Evolutionary conservation across 2,888 invertebrate species (phyloP).

Genomic region (Falcaria lacertinaria): DNA sequence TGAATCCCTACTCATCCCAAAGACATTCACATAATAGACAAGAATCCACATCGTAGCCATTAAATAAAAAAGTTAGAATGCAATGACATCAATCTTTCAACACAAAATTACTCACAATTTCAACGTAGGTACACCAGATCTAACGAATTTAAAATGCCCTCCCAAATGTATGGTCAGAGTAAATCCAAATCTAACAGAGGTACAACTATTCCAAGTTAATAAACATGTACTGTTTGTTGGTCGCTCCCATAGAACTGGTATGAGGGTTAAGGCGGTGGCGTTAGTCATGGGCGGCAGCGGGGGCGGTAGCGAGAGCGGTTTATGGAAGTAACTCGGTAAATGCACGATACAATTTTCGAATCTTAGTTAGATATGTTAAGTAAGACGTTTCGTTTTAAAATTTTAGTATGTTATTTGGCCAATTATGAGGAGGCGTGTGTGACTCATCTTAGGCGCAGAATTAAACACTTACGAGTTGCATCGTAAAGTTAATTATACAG

Average conservation of each 20-base stretch:
- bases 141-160: background rate
- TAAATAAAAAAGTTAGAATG: background rate
- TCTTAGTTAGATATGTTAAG: no score
- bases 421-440: no score
- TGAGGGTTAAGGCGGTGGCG: constrained; percentile 9
- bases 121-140: background rate
- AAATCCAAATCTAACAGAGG: background rate
- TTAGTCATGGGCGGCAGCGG: constrained; percentile 4
- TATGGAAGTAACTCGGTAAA: no score
- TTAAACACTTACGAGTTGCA: no score
- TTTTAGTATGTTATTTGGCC: no score
- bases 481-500: no score
- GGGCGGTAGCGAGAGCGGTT: background rate
- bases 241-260: constrained; percentile 26
- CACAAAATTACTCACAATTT: background rate
- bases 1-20: no score
- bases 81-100: background rate
- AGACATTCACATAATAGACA: background rate
- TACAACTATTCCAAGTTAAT: background rate
- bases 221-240: constrained; percentile 1
- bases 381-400: no score
- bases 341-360: no score
- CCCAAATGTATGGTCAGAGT: background rate
- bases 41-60: no score
- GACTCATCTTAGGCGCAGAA: no score